Evolutionary conservation across 2,797 vertebrate species (phyloP), one percentile per base, ranked within the genome.

Genomic region (Trachurus trachurus): DNA sequence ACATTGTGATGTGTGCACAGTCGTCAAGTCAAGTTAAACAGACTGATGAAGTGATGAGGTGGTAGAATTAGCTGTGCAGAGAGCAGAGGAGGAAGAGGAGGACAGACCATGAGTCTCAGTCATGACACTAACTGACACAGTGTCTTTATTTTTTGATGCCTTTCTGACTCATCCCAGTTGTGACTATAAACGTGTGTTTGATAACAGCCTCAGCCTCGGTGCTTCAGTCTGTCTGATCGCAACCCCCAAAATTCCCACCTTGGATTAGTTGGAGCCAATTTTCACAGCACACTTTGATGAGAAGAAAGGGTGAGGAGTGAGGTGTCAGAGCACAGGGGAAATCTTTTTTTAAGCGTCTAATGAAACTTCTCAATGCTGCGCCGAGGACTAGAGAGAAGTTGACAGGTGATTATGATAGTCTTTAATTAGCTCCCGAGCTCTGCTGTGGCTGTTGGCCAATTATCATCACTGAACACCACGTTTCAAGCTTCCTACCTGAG

Each of bases 261-360:
- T 15, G 34, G 82, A 85, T 91, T 85, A 88, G 67, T 34, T n/a
- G 58, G 66, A 89, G 77, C 74, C 89, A 77, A 84, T 88, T 66
- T 53, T 50, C 50, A 10, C 34, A 22, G 47, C 74, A 15, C 3
- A 2, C 82, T 87, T 78, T 85, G 90, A 91, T 81, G 83, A 83
- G 82, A 85, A 81, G 76, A 77, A 87, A 81, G 89, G 89, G 91
- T 92, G 91, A 86, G 77, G 86, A 89, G 84, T 17, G 82, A 92
- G 82, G 85, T 85, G 90, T 86, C 71, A 9, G 76, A 82, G 84
- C 82, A 80, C 49, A 9, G 69, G 65, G 75, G 50, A 76, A 66
- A 82, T 86, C 87, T 95, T 93, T 95, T 94, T 93, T 85, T 93
- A 93, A 71, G 39, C 6, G 22, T 76, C 67, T 82, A 87, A 91